Conservation (phyloP, 92 coral and sea anemone species). For the Porites rus region DNA sequence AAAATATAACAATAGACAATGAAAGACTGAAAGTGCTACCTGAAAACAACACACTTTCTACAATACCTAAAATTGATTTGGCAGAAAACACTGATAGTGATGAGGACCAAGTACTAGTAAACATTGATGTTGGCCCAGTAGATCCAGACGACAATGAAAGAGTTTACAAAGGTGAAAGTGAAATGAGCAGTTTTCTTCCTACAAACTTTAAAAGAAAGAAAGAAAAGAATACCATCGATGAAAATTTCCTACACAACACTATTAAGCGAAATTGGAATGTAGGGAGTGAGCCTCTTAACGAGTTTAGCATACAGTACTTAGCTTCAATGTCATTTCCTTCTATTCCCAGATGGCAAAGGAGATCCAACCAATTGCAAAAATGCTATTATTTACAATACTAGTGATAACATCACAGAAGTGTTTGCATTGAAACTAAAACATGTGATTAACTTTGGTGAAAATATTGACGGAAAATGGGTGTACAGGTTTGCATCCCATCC, state of each 20-base stretch:
- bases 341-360: constrained; percentile 61
- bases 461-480: constrained; percentile 57
- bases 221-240: constrained; percentile 41
- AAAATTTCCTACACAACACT: constrained; percentile 15
- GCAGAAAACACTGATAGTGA: constrained; percentile 30
- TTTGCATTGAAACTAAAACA: constrained; percentile 62
- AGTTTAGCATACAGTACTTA: constrained; percentile 39
- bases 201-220: constrained; percentile 45
- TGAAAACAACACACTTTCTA: constrained; percentile 20
- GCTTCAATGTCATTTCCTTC: constrained; percentile 75
- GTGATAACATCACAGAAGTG: constrained; percentile 30
- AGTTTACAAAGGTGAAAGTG: too few relatives aligned
- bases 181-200: constrained; percentile 76
- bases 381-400: constrained; percentile 19
- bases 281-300: constrained; percentile 65
- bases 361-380: constrained; percentile 76
- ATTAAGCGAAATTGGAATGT: constrained; percentile 51
- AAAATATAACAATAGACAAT: constrained; percentile 35
- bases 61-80: constrained; percentile 8
- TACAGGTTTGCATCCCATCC: constrained; percentile 59
- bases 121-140: constrained; percentile 66
- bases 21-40: constrained; percentile 34
- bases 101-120: constrained; percentile 29
- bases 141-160: constrained; percentile 61
- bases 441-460: constrained; percentile 54